These are phyloP conservation scores for Neodon shergylaensis DNA, from an alignment of 2,113 vertebrate species.

Conservation along the genomic window DNA sequence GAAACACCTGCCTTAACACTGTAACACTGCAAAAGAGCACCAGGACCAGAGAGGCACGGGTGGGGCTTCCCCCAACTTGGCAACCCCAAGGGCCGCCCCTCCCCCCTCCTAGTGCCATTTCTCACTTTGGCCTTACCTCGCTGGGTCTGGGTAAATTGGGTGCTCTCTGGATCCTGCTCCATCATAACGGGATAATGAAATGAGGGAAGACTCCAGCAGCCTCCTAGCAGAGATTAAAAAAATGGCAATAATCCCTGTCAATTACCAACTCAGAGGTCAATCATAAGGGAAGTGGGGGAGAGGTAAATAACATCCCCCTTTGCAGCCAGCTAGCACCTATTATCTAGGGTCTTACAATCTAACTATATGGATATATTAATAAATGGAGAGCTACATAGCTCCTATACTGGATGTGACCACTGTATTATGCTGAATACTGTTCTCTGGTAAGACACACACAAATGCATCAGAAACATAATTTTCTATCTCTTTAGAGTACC, in stretches of 20 bases:
- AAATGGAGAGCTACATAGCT: constrained; percentile 21
- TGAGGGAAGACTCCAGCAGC: constrained; percentile 96
- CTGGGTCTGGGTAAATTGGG: constrained; percentile 98
- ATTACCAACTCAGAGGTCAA: constrained; percentile 77
- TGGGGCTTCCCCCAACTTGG: too few species aligned
- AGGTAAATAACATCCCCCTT: constrained; percentile 72
- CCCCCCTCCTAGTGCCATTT: constrained; percentile 76
- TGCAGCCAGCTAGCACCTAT: constrained; percentile 36
- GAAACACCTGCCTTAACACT: constrained; percentile 75
- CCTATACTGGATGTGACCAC: constrained; percentile 14
- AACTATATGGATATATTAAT: constrained; percentile 42
- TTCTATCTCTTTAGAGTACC: constrained; percentile 20
- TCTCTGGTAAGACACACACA: constrained; percentile 38
- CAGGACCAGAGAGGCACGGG: constrained; percentile 78
- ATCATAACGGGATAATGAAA: constrained; percentile 97
- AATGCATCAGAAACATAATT: constrained; percentile 27
- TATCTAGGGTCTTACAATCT: constrained; percentile 45
- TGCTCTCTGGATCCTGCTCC: constrained; percentile 98
- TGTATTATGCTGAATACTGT: constrained; percentile 10
- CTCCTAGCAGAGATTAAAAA: constrained; percentile 89
- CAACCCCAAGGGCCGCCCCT: constrained; percentile 69
- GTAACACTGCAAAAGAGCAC: constrained; percentile 73
- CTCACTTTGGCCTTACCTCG: constrained; percentile 90
- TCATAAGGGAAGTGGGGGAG: constrained; percentile 71
- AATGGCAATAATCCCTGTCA: constrained; percentile 81